Percentiles rank a stretch among this genome's conserved stretches.
Conservation (phyloP, 1,140 invertebrate genomes). For the Chlorops oryzae region DNA sequence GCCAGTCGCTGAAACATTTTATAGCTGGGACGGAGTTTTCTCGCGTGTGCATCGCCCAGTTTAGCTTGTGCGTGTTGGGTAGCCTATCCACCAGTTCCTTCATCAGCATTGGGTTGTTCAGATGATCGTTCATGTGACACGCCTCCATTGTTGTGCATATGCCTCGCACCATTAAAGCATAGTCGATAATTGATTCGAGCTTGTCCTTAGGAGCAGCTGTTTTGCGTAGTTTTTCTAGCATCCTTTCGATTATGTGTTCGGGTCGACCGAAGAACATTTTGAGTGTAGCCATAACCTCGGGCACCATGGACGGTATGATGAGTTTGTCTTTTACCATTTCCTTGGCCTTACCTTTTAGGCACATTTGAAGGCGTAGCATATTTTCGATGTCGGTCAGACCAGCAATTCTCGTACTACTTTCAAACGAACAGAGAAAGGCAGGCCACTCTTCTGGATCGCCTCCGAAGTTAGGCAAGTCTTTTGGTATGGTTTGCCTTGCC, state of each 20-base stretch:
- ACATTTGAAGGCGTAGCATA: too few species aligned
- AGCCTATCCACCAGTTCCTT: conserved; percentile 8
- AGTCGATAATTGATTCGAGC: conserved; percentile 4
- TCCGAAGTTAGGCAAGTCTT: too few species aligned
- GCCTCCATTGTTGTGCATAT: conserved; percentile 11
- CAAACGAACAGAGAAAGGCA: too few species aligned
- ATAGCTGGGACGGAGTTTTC: background rate
- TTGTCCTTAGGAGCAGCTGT: conserved; percentile 7
- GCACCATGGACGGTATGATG: background rate
- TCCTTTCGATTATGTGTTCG: conserved; percentile 4
- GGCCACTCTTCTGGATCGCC: too few species aligned
- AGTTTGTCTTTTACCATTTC: conserved; percentile 5
- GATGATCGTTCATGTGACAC: conserved; percentile 3
- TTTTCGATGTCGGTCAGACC: too few species aligned
- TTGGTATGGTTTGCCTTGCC: too few species aligned
- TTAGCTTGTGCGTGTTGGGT: conserved; percentile 5
- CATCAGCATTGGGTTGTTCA: conserved; percentile 3
- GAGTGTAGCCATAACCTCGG: conserved; percentile 7
- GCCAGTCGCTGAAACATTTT: conserved; percentile 1
- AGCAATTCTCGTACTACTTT: too few species aligned
- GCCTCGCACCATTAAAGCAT: conserved; percentile 2
- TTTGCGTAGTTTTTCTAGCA: background rate
- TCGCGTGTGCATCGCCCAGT: conserved; percentile 6
- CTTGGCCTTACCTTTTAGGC: background rate
- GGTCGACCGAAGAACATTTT: conserved; percentile 7